Conservation (phyloP, 2,797 vertebrate genomes). For the Taeniopygia guttata region DNA sequence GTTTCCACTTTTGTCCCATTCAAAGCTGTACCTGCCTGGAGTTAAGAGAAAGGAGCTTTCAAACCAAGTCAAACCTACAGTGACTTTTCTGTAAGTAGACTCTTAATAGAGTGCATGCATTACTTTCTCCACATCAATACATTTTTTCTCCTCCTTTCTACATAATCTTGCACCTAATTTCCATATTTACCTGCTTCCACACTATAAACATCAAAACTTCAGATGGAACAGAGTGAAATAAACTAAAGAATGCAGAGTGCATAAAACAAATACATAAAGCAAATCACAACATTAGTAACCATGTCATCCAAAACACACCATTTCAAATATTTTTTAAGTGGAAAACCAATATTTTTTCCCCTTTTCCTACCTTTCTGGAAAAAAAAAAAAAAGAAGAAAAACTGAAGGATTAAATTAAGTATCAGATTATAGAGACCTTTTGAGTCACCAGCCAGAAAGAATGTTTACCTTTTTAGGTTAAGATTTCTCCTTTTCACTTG, state of each 20-base stretch:
- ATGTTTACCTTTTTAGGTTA: neutral
- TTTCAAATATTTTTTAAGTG: neutral
- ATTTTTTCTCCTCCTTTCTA: neutral
- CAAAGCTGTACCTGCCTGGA: neutral
- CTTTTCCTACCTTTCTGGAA: neutral
- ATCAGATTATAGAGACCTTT: neutral
- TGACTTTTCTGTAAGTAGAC: neutral
- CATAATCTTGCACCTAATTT: neutral
- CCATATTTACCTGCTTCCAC: neutral
- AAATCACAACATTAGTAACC: neutral
- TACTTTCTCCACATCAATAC: neutral
- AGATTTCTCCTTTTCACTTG: neutral
- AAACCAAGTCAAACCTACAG: neutral
- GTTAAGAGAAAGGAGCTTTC: neutral
- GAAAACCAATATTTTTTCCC: neutral
- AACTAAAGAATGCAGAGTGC: neutral
- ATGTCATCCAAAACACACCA: neutral
- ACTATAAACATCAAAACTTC: neutral
- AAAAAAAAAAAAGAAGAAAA: neutral
- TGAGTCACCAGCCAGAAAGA: neutral
- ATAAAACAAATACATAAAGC: neutral
- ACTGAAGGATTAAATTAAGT: neutral
- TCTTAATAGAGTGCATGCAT: neutral
- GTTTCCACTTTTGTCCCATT: neutral
- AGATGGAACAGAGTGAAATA: neutral